phyloP scores from a whole-genome alignment of 2,113 vertebrate species.

The Elephantulus edwardii region DNA sequence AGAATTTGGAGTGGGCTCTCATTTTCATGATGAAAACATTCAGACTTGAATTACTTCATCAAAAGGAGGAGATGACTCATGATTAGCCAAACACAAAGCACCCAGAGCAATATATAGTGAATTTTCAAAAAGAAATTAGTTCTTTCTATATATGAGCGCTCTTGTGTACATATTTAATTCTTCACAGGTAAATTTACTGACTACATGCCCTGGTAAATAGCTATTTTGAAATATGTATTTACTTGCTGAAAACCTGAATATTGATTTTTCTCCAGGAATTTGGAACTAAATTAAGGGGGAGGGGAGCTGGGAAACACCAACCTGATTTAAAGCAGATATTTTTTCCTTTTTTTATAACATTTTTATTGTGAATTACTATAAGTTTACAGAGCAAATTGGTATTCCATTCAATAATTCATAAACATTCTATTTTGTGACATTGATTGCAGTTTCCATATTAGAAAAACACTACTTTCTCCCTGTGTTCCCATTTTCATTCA shows the following conservation, averaged over 20 bases:
- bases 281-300: constrained; percentile 11
- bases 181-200: constrained; percentile 51
- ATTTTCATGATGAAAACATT: constrained; percentile 69
- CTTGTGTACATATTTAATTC: constrained; percentile 47
- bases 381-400: no score
- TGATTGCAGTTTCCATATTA: no score
- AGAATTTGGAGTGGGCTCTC: constrained; percentile 44
- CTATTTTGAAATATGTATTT: constrained; percentile 47
- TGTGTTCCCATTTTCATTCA: no score
- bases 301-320: no score
- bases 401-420: no score
- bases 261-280: not conserved
- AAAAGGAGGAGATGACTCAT: constrained; percentile 54
- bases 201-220: not conserved
- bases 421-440: no score
- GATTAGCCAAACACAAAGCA: constrained; percentile 52
- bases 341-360: no score
- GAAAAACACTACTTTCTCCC: not conserved
- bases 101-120: not conserved
- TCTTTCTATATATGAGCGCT: not conserved
- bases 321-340: not conserved
- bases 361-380: no score
- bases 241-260: constrained; percentile 34
- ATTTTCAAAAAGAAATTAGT: constrained; percentile 51
- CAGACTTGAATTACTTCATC: constrained; percentile 62